Percentiles rank a stretch among this genome's conserved stretches.
phyloP scores from a whole-genome alignment of 2,888 invertebrate species.

The Argyra leucocephala region DNA sequence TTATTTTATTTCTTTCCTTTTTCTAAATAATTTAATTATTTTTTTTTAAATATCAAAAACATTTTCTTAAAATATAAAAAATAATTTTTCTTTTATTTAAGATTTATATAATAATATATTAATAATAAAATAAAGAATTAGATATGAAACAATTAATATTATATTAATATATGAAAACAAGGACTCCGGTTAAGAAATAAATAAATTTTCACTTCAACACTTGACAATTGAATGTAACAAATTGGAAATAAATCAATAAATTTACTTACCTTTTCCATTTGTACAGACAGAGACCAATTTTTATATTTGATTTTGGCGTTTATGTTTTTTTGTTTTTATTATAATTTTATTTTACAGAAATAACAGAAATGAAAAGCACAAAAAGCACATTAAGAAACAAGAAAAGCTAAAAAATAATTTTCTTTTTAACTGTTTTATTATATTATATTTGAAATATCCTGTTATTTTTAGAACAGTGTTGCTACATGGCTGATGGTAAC shows the following conservation, averaged over 20 bases:
- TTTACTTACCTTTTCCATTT: neutral
- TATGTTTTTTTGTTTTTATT: too few species aligned
- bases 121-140: neutral
- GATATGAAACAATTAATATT: too few species aligned
- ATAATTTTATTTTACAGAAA: neutral
- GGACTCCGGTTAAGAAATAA: too few species aligned
- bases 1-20: too few species aligned
- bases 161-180: too few species aligned
- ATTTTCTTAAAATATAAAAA: neutral
- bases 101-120: neutral
- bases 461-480: too few species aligned
- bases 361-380: neutral
- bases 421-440: too few species aligned
- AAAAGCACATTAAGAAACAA: too few species aligned
- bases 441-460: too few species aligned
- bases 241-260: constrained; percentile 6
- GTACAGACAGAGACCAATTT: neutral
- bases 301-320: neutral
- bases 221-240: neutral
- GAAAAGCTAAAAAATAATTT: too few species aligned
- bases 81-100: neutral
- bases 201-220: neutral
- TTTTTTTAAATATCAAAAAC: neutral
- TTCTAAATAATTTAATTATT: neutral
- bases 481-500: too few species aligned